phyloP scores from a whole-genome alignment of 2,888 invertebrate species.

The Agrochola circellaris region DNA sequence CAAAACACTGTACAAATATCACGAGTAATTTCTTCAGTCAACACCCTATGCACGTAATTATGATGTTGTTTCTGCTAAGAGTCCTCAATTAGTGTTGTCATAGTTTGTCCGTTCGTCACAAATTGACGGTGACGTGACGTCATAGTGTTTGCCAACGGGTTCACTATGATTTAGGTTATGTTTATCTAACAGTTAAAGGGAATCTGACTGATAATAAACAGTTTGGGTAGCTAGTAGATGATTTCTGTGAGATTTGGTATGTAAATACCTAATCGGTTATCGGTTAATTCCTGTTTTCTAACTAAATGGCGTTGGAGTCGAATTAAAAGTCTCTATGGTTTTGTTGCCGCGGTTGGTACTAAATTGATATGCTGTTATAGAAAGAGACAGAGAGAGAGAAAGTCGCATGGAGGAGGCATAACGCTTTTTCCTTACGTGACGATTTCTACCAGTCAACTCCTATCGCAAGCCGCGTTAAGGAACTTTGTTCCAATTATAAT shows the following conservation, averaged over 20 bases:
- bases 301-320: too few species aligned
- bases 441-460: background rate
- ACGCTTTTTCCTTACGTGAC: background rate
- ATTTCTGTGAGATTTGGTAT: slow-evolving; percentile 11
- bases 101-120: slow-evolving; percentile 55
- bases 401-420: too few species aligned
- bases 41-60: slow-evolving; percentile 47
- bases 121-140: slow-evolving; percentile 72
- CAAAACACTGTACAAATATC: slow-evolving; percentile 40
- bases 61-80: slow-evolving; percentile 59
- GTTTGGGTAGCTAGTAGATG: slow-evolving; percentile 28
- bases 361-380: too few species aligned
- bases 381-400: too few species aligned
- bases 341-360: background rate
- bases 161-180: slow-evolving; percentile 58
- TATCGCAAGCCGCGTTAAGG: background rate
- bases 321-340: background rate
- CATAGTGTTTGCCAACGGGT: slow-evolving; percentile 39
- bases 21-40: slow-evolving; percentile 58
- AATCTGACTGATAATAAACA: slow-evolving; percentile 29
- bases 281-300: too few species aligned
- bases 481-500: background rate
- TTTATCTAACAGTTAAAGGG: slow-evolving; percentile 54
- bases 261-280: too few species aligned
- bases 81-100: slow-evolving; percentile 53